Conservation (phyloP, 2,888 invertebrate genomes). For the Eupithecia abbreviata region DNA sequence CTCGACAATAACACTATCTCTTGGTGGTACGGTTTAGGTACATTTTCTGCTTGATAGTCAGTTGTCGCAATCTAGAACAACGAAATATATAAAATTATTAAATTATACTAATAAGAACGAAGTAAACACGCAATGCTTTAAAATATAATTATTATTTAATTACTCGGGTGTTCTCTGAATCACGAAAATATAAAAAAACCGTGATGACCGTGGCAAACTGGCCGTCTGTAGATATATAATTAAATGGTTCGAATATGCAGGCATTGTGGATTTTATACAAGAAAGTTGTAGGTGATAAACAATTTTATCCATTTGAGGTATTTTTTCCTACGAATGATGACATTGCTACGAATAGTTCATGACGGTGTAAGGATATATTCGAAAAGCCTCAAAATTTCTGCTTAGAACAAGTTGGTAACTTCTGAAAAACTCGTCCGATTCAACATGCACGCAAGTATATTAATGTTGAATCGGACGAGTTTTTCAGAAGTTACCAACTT, state of each 20-base stretch:
- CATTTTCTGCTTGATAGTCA: conserved; percentile 53
- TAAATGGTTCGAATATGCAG: background rate
- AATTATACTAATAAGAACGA: background rate
- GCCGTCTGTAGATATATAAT: background rate
- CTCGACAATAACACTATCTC: conserved; percentile 37
- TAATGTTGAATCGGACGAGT: background rate
- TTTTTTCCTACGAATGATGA: background rate
- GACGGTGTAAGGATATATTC: background rate
- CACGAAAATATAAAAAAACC: background rate
- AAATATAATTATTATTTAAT: background rate
- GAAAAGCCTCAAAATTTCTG: background rate
- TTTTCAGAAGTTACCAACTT: background rate
- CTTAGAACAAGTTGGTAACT: background rate
- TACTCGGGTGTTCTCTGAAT: background rate
- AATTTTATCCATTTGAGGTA: background rate
- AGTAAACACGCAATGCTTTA: background rate
- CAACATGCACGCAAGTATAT: too few species aligned
- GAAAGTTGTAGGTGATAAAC: background rate
- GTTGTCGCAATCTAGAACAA: conserved; percentile 63
- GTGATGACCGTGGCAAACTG: background rate
- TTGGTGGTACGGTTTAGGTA: conserved; percentile 37
- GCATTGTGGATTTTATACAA: background rate
- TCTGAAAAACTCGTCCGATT: background rate
- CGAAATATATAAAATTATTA: background rate
- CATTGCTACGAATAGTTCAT: background rate